Conservation (phyloP, 2,888 invertebrate species). For the Patella pellucida region DNA sequence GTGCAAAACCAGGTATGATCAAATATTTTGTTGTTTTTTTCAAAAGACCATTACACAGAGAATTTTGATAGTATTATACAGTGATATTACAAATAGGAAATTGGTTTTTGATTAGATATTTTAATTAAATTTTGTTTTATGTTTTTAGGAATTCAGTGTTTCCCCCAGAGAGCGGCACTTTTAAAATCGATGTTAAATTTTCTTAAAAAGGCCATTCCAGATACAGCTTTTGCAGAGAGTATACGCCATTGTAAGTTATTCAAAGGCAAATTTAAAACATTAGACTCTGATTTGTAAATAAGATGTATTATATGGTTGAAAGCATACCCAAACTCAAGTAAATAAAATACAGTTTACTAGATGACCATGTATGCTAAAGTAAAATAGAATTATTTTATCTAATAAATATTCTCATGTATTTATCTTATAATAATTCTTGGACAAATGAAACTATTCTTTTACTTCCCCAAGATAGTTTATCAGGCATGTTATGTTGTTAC, state of each 20-base stretch:
- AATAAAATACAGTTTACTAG: conserved; percentile 5
- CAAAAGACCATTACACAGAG: no score
- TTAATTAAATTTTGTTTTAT: conserved; percentile 6
- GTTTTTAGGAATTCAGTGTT: conserved; percentile 73
- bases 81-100: no score
- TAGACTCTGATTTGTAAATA: no score
- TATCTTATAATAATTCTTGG: no score
- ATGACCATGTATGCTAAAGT: conserved; percentile 10
- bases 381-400: conserved; percentile 1
- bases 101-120: no score
- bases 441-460: no score
- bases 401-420: no score
- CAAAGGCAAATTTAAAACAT: background rate
- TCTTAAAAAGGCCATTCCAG: conserved; percentile 85
- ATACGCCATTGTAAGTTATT: conserved; percentile 77
- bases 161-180: conserved; percentile 86
- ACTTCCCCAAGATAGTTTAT: no score
- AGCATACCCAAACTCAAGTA: conserved; percentile 5
- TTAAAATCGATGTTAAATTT: conserved; percentile 91
- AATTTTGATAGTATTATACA: no score
- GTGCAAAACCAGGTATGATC: conserved; percentile 9
- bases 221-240: conserved; percentile 82
- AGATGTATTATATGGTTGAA: no score
- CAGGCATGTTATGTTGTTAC: no score
- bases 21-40: no score